phyloP scores from a whole-genome alignment of 2,888 invertebrate genomes.

The Trichacis sp. region DNA sequence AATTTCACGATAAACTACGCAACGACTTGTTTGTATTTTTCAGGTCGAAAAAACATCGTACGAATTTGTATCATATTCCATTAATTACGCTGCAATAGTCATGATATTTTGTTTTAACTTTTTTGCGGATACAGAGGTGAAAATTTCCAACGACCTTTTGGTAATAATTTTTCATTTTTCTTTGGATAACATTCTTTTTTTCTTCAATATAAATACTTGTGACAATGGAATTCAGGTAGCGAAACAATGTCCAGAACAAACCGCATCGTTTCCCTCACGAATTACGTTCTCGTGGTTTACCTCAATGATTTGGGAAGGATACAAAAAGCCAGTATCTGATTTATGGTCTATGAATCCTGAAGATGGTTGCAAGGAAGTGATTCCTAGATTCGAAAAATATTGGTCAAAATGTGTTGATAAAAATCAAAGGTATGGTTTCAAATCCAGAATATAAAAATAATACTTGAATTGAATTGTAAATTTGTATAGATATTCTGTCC shows the following conservation, averaged over 20 bases:
- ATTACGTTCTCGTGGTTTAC: conserved; percentile 94
- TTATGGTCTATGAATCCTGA: conserved; percentile 91
- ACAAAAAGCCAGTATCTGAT: conserved; percentile 83
- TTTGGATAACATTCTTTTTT: too few species aligned
- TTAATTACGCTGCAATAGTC: conserved; percentile 81
- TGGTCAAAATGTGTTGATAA: conserved; percentile 82
- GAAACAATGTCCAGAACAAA: conserved; percentile 81
- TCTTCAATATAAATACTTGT: too few species aligned
- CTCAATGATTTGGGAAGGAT: conserved; percentile 85
- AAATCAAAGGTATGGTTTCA: too few species aligned
- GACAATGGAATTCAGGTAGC: too few species aligned
- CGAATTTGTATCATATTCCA: conserved; percentile 81
- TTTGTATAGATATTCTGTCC: too few species aligned
- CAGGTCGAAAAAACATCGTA: conserved; percentile 61
- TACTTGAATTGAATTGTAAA: too few species aligned
- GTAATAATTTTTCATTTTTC: too few species aligned
- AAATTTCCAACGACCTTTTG: conserved; percentile 78
- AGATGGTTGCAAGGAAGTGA: conserved; percentile 83
- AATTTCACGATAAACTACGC: too few species aligned
- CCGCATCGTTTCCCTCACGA: conserved; percentile 87
- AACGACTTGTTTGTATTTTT: too few species aligned
- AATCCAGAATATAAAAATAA: too few species aligned
- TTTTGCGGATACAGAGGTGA: conserved; percentile 81
- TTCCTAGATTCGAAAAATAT: conserved; percentile 85
- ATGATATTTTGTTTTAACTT: conserved; percentile 83